Evolutionary conservation across 2,888 invertebrate genomes (phyloP), one percentile per base, ranked within the genome.

Genomic region (Dorcus parallelipipedus): DNA sequence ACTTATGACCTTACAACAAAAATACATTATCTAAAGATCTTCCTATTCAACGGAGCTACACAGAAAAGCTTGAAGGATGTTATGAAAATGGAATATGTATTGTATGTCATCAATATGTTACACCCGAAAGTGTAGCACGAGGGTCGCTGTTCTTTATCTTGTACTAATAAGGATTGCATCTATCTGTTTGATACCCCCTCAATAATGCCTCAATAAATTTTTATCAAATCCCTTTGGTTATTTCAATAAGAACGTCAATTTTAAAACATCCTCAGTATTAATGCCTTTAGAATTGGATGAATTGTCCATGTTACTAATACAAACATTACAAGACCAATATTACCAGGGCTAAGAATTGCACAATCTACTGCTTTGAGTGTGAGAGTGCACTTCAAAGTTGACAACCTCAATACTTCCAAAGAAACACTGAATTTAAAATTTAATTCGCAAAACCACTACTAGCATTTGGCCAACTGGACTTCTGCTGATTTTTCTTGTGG

Each of bases 21-120:
- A 60, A 62, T 60, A 38, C 60, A 0, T 71, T 84, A 38, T 86
- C 86, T 0, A 75, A 65, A 8, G 66, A 83, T 69, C 71, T 83
- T 26, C 85, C 88, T 0, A 75, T 67, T 47, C 58, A 68, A 8
- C 39, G 76, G 0, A 45, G 65, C n/a, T 64, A 70, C 9, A 60
- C 33, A 62, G 9, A 60, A 59, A 56, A 43, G 33, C 56, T 54
- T 1, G 23, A 42, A n/a, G 64, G 73, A 52, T 71, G 83, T 38
- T 81, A 81, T 61, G 81, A 82, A 72, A 75, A 81, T 59, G 87
- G 87, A 1, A 73, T 80, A 58, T 88, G 88, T 69, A 77, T 85
- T 26, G 84, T n/a, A n/a, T n/a, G n/a, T n/a, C n/a, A n/a, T n/a
- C n/a, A n/a, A n/a, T n/a, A n/a, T n/a, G n/a, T n/a, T n/a, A n/a